These are phyloP conservation scores for Platysternon megacephalum DNA, from an alignment of 2,113 vertebrate species.

Conservation along the genomic window DNA sequence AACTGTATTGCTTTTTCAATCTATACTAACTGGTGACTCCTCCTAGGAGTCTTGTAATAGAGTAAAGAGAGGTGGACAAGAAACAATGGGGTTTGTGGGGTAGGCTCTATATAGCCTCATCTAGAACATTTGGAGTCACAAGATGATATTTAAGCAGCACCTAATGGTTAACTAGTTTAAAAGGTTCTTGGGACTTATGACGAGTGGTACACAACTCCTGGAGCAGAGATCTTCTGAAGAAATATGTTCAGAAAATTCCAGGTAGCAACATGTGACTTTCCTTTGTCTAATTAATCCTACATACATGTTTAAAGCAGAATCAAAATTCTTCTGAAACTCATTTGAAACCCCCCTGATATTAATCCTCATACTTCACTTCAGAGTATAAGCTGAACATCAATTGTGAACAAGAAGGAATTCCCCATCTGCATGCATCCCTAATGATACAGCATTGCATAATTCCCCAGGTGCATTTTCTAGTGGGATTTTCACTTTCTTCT, in stretches of 20 bases:
- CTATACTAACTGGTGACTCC: too few relatives aligned
- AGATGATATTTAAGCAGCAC: background rate
- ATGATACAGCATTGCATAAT: background rate
- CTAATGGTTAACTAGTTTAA: background rate
- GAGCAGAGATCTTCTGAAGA: background rate
- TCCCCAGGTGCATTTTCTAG: background rate
- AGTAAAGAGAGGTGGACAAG: too few relatives aligned
- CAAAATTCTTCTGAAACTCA: background rate
- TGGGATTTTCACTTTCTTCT: background rate
- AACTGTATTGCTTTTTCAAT: too few relatives aligned
- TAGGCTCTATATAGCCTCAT: background rate
- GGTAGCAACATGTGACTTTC: background rate
- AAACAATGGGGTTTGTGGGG: too few relatives aligned
- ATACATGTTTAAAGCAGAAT: background rate
- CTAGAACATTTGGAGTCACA: background rate
- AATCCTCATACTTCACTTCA: rapidly evolving
- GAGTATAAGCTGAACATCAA: too few relatives aligned
- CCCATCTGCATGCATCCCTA: background rate
- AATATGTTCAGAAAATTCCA: background rate
- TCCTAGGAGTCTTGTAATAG: too few relatives aligned
- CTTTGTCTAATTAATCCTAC: background rate
- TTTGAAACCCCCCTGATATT: background rate
- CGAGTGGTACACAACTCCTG: background rate
- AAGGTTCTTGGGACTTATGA: rapidly evolving
- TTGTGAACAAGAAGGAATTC: too few relatives aligned